phyloP scores from a whole-genome alignment of 2,113 vertebrate species.

The Pardalotus punctatus region DNA sequence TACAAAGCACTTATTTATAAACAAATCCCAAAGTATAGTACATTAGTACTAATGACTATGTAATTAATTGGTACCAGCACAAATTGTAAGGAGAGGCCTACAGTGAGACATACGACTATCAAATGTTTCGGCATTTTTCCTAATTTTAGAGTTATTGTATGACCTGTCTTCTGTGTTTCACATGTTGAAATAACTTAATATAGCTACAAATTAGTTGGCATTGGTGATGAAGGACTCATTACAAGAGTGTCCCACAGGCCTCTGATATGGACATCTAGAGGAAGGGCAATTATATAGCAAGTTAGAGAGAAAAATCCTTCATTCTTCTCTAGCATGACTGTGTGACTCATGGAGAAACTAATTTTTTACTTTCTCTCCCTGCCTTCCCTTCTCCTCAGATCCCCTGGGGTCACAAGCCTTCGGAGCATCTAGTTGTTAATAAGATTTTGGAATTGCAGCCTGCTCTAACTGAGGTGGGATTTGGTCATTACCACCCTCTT shows the following conservation, averaged over 20 bases:
- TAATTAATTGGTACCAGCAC: not conserved
- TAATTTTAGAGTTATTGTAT: not conserved
- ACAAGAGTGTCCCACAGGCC: not conserved
- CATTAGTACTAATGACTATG: not conserved
- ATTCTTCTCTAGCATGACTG: not conserved
- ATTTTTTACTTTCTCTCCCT: not conserved
- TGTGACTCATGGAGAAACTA: not conserved
- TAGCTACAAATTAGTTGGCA: not conserved
- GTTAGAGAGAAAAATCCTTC: not conserved
- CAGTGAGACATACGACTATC: not conserved
- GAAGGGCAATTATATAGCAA: not conserved
- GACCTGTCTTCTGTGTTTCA: not conserved
- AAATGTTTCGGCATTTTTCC: not conserved
- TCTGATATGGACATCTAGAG: not conserved
- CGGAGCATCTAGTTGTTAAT: not conserved
- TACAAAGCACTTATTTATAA: not conserved
- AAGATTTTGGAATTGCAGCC: not conserved
- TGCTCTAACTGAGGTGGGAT: not conserved
- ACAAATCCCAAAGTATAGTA: not conserved
- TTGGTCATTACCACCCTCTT: not conserved
- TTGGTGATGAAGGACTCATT: not conserved
- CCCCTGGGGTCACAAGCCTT: not conserved
- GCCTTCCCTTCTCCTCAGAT: not conserved
- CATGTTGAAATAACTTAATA: not conserved
- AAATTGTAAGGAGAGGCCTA: not conserved